Evolutionary conservation across 2,888 invertebrate species (phyloP), one percentile per base, ranked within the genome.

Genomic region (Octonoba sinensis): DNA sequence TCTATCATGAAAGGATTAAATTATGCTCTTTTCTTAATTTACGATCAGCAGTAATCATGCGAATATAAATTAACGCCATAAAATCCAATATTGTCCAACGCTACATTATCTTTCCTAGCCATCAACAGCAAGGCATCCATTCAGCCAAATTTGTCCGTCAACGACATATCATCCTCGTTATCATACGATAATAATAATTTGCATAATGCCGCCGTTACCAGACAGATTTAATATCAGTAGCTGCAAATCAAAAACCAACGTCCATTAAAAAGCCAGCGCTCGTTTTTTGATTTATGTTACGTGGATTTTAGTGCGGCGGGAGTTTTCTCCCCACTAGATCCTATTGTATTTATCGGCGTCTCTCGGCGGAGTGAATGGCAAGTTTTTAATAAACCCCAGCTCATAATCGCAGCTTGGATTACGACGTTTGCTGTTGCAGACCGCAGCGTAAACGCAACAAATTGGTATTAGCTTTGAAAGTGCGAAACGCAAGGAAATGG

Each of bases 361-460:
- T 47, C 70, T 56, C 44, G 24, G 65, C 54, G 69, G n/a, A 36
- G 8, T 27, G 65, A 79, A 71, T 64, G 72, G 78, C 66, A 60
- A 66, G 78, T 72, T 79, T 79, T 79, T 79, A 79, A 79, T 79
- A 79, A 71, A 79, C 72, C 54, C 66, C 47, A 72, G 13, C 64
- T 65, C 77, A 78, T 78, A 78, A 78, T 78, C 77, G 78, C 54
- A 22, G 49, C 20, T 36, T 51, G 66, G 78, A 79, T 79, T 79
- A 79, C 49, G 72, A 60, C 24, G 72, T 65, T 51, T 66, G 59
- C 71, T 66, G 71, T 44, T 60, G 46, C 49, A 70, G 57, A 44
- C 54, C 27, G 77, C 36, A 57, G 71, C 60, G 54, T 79, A 79
- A 79, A 79, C 70, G 78, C 78, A 79, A 79, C 78, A 79, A 79